These are phyloP conservation scores for Pluvianellus socialis DNA, from an alignment of 2,113 vertebrate species.

Conservation along the genomic window DNA sequence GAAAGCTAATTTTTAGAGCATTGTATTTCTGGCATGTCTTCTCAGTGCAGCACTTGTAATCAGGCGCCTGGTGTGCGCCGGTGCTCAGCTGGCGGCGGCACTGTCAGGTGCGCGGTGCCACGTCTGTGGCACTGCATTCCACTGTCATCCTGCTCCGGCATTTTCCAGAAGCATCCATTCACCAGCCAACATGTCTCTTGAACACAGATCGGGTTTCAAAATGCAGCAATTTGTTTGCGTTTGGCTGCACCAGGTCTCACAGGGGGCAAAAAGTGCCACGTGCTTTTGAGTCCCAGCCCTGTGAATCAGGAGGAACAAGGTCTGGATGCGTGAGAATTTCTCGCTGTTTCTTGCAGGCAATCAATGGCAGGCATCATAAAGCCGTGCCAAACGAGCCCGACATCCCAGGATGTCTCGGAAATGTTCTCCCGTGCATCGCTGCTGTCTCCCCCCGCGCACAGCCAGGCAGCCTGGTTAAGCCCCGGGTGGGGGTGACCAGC, in stretches of 20 bases:
- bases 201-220: neutral
- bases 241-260: neutral
- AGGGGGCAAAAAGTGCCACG: neutral
- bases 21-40: rapidly evolving
- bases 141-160: neutral
- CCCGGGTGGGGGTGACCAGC: neutral
- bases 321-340: neutral
- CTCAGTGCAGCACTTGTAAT: rapidly evolving
- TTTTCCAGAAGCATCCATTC: neutral
- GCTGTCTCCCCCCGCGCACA: rapidly evolving
- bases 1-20: neutral
- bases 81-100: neutral
- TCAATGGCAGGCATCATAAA: neutral
- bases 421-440: rapidly evolving
- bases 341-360: neutral
- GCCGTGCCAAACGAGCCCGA: rapidly evolving
- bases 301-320: neutral
- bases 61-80: too few relatives aligned
- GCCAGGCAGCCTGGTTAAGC: rapidly evolving
- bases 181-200: rapidly evolving
- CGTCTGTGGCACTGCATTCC: rapidly evolving
- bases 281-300: neutral
- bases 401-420: neutral
- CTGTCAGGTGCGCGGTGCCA: neutral
- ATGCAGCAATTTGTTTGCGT: neutral